phyloP scores from a whole-genome alignment of 2,797 vertebrate species.

The Epinephelus coioides region DNA sequence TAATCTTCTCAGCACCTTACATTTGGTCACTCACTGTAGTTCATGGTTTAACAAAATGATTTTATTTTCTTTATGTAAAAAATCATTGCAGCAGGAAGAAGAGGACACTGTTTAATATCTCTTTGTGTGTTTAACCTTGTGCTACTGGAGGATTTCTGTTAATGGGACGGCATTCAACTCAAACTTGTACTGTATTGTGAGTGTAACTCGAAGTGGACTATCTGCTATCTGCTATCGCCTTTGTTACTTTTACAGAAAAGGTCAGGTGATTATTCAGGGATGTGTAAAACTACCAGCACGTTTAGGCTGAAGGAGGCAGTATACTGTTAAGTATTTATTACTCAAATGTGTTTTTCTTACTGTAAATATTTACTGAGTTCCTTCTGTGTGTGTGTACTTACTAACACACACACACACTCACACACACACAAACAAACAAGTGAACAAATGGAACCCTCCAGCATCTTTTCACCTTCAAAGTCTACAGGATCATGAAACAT shows the following conservation, averaged over 20 bases:
- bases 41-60: background rate
- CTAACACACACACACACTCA: slow-evolving; percentile 30
- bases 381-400: background rate
- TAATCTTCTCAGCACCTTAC: background rate
- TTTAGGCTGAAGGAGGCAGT: background rate
- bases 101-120: background rate
- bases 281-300: background rate
- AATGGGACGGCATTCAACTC: background rate
- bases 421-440: slow-evolving; percentile 51
- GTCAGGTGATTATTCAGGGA: background rate
- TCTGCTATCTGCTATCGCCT: background rate
- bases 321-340: background rate
- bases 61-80: background rate
- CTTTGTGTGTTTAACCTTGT: background rate
- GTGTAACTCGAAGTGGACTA: background rate
- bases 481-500: slow-evolving; percentile 57
- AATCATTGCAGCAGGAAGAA: background rate
- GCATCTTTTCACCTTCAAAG: slow-evolving; percentile 69
- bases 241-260: background rate
- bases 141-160: background rate
- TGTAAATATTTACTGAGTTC: slow-evolving; percentile 45
- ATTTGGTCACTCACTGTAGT: background rate
- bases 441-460: slow-evolving; percentile 54
- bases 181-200: background rate
- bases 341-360: slow-evolving; percentile 13